These are phyloP conservation scores for Drosophila willistoni DNA, from an alignment of 1,140 invertebrate genomes.

Conservation along the genomic window DNA sequence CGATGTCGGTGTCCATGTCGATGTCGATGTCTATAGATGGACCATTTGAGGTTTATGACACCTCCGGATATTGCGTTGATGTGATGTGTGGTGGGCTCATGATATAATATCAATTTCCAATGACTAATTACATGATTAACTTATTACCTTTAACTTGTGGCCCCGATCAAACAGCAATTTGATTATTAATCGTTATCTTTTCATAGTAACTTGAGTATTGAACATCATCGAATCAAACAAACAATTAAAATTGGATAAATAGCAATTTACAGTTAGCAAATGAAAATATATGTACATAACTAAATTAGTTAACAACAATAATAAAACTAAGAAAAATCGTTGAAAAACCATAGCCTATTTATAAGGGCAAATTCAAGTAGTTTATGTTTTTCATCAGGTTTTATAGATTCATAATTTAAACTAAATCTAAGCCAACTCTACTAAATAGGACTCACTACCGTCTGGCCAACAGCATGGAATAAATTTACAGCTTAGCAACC, in stretches of 20 bases:
- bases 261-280: too few relatives aligned
- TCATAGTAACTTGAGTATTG: too few relatives aligned
- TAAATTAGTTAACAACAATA: not conserved
- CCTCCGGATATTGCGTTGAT: not conserved
- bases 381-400: not conserved
- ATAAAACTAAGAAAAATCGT: not conserved
- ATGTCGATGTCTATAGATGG: not conserved
- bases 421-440: not conserved
- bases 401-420: not conserved
- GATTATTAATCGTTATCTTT: not conserved
- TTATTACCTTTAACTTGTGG: conserved; percentile 11
- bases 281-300: too few relatives aligned
- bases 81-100: not conserved
- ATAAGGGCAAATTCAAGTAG: not conserved
- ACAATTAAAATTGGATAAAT: too few relatives aligned
- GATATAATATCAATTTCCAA: conserved; percentile 11
- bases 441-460: not conserved
- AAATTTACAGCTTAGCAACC: conserved; percentile 50
- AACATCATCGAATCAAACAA: too few relatives aligned
- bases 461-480: conserved; percentile 1
- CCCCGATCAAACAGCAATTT: not conserved
- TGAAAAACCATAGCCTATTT: not conserved
- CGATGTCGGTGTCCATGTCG: not conserved
- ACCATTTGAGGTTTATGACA: conserved; percentile 10
- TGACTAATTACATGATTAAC: conserved; percentile 13